phyloP scores from a whole-genome alignment of 2,888 invertebrate genomes.

The Halictus quadricinctus region DNA sequence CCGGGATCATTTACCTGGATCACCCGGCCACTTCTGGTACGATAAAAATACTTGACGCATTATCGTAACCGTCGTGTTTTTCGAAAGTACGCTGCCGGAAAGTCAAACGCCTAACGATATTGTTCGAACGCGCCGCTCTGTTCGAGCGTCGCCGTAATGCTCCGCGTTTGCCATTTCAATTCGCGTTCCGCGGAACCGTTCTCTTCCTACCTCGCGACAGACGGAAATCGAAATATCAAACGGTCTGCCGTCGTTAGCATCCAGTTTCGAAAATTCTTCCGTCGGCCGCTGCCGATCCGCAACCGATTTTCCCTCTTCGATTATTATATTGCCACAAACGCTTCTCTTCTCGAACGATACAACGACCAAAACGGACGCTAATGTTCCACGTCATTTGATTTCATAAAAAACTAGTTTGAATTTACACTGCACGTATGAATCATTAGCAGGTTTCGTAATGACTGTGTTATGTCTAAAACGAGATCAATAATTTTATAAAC shows the following conservation, averaged over 20 bases:
- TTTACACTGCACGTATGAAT: too few species aligned
- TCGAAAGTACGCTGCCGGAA: constrained; percentile 22
- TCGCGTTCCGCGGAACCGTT: constrained; percentile 14
- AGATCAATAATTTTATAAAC: too few species aligned
- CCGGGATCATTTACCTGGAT: constrained; percentile 59
- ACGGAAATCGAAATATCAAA: background rate
- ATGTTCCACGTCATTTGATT: too few species aligned
- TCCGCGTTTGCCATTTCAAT: constrained; percentile 39
- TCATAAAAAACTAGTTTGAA: too few species aligned
- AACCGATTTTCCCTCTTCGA: background rate
- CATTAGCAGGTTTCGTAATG: too few species aligned
- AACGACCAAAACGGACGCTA: too few species aligned
- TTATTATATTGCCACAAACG: too few species aligned
- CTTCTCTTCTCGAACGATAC: too few species aligned
- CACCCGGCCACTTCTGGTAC: constrained; percentile 33
- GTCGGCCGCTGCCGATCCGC: background rate
- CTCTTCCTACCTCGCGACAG: constrained; percentile 13
- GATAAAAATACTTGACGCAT: constrained; percentile 61
- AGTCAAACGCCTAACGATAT: constrained; percentile 38
- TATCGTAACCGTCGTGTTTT: constrained; percentile 41
- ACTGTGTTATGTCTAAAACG: too few species aligned
- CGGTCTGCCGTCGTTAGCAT: background rate
- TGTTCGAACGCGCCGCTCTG: constrained; percentile 26
- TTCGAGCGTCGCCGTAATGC: constrained; percentile 42
- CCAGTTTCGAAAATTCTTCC: background rate